Conservation (phyloP, 2,797 vertebrate genomes). For the Perdix hodgsoniae region DNA sequence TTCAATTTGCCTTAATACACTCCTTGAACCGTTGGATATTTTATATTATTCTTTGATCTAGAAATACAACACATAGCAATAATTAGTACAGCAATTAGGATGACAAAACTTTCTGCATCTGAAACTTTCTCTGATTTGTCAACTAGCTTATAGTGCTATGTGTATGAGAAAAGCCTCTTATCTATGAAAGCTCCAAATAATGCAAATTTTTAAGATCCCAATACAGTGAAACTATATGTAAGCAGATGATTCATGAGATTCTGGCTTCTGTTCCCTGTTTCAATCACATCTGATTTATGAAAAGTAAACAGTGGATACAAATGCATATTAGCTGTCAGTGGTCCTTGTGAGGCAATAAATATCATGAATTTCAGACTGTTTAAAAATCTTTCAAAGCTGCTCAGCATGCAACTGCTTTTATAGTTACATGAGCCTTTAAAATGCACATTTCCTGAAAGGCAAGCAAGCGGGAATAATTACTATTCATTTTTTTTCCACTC, state of each 20-base stretch:
- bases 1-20: not conserved
- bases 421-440: constrained; percentile 63
- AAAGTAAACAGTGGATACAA: constrained; percentile 32
- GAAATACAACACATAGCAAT: not conserved
- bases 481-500: constrained; percentile 67
- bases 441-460: constrained; percentile 70
- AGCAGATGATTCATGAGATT: constrained; percentile 43
- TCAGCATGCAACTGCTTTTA: constrained; percentile 66
- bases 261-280: constrained; percentile 46
- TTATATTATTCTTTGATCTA: not conserved
- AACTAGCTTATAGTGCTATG: not conserved
- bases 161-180: not conserved
- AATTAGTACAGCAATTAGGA: not conserved
- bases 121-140: not conserved
- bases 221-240: constrained; percentile 19
- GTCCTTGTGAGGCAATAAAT: constrained; percentile 60
- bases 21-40: not conserved
- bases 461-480: constrained; percentile 72
- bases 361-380: constrained; percentile 49
- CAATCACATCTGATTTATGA: constrained; percentile 57
- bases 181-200: constrained; percentile 20
- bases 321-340: constrained; percentile 15
- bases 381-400: constrained; percentile 58
- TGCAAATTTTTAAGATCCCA: constrained; percentile 27
- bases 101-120: not conserved